These are phyloP conservation scores for Volucella zonaria DNA, from an alignment of 2,888 invertebrate species.

Conservation along the genomic window DNA sequence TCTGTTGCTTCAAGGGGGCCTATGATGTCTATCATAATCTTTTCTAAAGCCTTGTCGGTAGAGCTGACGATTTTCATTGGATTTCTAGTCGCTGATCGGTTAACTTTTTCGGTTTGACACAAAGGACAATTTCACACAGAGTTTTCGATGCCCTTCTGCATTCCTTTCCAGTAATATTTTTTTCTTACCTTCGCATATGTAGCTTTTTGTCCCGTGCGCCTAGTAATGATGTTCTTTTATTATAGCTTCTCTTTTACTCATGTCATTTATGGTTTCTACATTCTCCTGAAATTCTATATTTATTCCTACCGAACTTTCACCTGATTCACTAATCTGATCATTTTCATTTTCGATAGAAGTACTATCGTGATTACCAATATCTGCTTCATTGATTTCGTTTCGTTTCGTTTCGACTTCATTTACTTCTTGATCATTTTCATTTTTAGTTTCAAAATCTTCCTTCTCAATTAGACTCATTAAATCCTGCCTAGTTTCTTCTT, in stretches of 20 bases:
- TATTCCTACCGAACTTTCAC: not conserved
- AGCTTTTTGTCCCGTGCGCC: not conserved
- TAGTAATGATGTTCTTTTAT: not conserved
- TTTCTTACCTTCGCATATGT: no score
- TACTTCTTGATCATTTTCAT: not conserved
- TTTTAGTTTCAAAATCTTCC: not conserved
- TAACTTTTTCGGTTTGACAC: constrained; percentile 13
- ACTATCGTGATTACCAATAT: not conserved
- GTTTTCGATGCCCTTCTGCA: constrained; percentile 3
- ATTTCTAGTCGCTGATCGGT: not conserved
- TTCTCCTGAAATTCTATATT: not conserved
- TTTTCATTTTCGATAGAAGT: not conserved
- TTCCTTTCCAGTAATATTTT: constrained; percentile 11
- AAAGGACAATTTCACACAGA: not conserved
- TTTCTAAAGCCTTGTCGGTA: not conserved
- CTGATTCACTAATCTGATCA: not conserved
- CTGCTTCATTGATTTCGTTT: not conserved
- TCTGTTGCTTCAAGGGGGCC: no score
- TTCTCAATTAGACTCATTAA: not conserved
- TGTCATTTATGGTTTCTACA: not conserved
- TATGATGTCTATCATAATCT: no score
- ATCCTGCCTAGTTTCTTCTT: not conserved
- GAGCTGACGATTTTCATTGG: not conserved
- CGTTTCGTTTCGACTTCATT: no score
- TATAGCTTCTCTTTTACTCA: not conserved